Evolutionary conservation across 2,113 vertebrate genomes (phyloP).

Genomic region (Lanius collurio): DNA sequence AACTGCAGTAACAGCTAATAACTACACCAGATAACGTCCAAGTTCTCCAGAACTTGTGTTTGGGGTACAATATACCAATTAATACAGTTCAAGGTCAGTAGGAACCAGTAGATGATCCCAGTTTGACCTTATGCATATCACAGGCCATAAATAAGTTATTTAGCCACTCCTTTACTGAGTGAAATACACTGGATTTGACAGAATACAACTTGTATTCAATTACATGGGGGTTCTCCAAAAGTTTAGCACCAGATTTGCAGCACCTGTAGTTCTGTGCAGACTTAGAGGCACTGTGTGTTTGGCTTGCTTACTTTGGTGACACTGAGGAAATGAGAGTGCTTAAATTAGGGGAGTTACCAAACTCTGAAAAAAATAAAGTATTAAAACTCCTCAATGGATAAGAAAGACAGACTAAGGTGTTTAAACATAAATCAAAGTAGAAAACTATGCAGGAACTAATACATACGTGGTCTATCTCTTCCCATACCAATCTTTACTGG

Average conservation of each 20-base stretch:
- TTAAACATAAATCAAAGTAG: not conserved
- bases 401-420: not conserved
- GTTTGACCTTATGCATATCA: not conserved
- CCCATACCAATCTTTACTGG: not conserved
- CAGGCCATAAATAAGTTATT: not conserved
- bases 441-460: not conserved
- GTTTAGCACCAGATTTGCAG: not conserved
- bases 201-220: not conserved
- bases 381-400: not conserved
- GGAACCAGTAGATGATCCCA: not conserved
- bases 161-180: not conserved
- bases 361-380: not conserved
- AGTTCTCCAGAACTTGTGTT: not conserved
- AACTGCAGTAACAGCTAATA: not conserved
- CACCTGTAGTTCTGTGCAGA: not conserved
- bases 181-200: not conserved
- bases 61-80: not conserved
- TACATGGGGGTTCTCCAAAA: not conserved
- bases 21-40: not conserved
- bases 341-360: not conserved
- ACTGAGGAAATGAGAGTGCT: not conserved
- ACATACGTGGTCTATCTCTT: not conserved
- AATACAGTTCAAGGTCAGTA: not conserved
- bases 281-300: conserved; percentile 11
- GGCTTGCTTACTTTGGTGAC: conserved; percentile 7